Base-by-base conservation (phyloP, 2,888 invertebrate species). In the Busseola fusca region DNA sequence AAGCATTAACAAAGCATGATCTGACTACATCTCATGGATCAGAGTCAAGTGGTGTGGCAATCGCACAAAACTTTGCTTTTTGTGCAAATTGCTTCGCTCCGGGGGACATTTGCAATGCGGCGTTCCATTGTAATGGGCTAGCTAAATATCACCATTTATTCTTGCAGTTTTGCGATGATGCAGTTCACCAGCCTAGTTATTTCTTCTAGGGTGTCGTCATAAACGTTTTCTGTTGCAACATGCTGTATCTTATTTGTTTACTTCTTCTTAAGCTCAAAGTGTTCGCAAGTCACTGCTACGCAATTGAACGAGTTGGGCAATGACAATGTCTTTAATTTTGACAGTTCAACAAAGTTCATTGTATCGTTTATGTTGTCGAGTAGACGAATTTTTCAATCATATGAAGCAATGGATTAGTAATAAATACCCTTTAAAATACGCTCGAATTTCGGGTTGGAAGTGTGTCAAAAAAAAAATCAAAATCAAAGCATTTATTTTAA, bases 31-130 rank as follows among this genome's bases (percentile, higher is more conserved):
- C 66, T n/a, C 64, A 59, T 34, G 66, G 80, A 80, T 76, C 69
- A 69, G 21, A 57, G 69, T 65, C 64, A 68, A 76, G 50, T 72
- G 65, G 69, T 78, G 68, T 68, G 27, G 74, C 77, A 76, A 84
- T 70, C 54, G 72, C 72, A 69, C 50, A 69, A 66, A 73, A 83
- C 74, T 77, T 65, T 12, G 76, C 72, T 80, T 86, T 85, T 84
- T 84, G 84, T 74, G 78, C 80, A 86, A 86, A 86, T 86, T 79
- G 76, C 79, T 56, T 75, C 82, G 84, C 86, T 78, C 71, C 82
- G 63, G 86, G 86, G 84, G 80, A 77, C 75, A 45, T 67, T 74
- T 62, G 70, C 71, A 73, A 64, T 57, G 70, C 69, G 45, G 66
- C 52, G 54, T 71, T 70, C 66, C 69, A 74, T 84, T 82, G 84